Base-by-base conservation (phyloP, 1,140 invertebrate genomes). In the Achroia grisella region DNA sequence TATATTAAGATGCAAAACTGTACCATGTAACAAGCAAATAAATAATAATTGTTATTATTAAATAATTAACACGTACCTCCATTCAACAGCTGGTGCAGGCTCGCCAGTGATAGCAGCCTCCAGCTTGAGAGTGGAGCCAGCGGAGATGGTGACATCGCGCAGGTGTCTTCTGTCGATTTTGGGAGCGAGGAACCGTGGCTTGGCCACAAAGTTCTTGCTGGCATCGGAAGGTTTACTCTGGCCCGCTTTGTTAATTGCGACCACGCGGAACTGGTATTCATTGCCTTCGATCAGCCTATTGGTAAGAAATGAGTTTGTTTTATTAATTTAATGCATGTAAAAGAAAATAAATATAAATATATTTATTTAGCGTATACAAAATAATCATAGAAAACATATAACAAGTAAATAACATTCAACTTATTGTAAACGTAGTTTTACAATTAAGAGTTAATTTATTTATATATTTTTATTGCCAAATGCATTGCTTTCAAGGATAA, bases 231-330 rank as follows among this genome's bases (percentile, higher is more conserved):
- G 95, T 63, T 95, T 93, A 36, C 95, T 96, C 71, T 93, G 92
- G 1, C 97, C 97, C 45, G 95, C 96, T 80, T 97, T 97, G 79
- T 99, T 99, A 14, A 97, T 88, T 27, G 98, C 97, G 62, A 95
- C 94, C 2, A 99, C 94, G n/a, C 98, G 91, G 91, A 99, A 99
- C 79, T 99, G 96, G 77, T 99, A 99, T 77, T 98, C 96, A 72
- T 97, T 96, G 34, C 97, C 97, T 88, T 99, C 97, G 56, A 97
- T 94, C 2, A 99, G 85, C 44, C 85, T 86, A 52, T 17, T 6
- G 52, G 10, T 30, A 44, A 28, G 10, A 17, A 17, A 3, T 23
- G 36, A 44, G n/a, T 37, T 33, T 2, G 8, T 8, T 36, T 33
- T 14, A 23, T 10, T 39, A 23, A n/a, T n/a, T n/a, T n/a, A n/a